Conservation (phyloP, 2,888 invertebrate species). For the Eurytoma adleriae region DNA sequence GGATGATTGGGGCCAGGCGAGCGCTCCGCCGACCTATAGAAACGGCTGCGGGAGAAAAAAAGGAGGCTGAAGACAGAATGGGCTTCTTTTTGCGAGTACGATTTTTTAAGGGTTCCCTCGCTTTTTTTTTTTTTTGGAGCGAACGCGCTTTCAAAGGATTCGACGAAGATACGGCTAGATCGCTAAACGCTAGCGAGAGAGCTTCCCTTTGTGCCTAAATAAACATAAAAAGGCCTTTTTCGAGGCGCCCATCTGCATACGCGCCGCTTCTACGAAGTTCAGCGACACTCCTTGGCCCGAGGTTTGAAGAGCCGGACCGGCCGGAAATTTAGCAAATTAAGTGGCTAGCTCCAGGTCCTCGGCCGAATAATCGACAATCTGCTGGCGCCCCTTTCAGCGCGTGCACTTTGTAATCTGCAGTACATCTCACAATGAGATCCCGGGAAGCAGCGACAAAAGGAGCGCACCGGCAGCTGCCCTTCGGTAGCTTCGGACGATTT, state of each 20-base stretch:
- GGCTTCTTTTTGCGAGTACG: not conserved
- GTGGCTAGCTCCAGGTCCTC: not conserved
- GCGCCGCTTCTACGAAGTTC: not conserved
- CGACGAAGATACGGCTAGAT: conserved; percentile 14
- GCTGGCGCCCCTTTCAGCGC: too few species aligned
- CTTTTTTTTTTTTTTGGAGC: not conserved
- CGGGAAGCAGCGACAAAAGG: not conserved
- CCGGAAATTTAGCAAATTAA: not conserved
- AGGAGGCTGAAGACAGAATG: not conserved
- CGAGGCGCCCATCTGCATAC: not conserved
- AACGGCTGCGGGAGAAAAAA: not conserved
- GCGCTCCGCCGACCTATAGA: too few species aligned
- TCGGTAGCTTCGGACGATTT: conserved; percentile 7
- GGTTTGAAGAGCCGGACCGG: not conserved
- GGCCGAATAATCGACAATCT: not conserved
- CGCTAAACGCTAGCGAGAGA: not conserved
- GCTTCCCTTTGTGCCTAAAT: not conserved
- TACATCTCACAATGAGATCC: not conserved
- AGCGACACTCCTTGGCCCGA: not conserved
- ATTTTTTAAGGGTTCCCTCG: not conserved
- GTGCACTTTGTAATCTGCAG: not conserved
- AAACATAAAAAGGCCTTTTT: not conserved
- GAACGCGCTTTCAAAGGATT: not conserved
- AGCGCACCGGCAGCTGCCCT: not conserved
- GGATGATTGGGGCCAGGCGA: not conserved